Evolutionary conservation across 1,140 invertebrate genomes (phyloP), one percentile per base, ranked within the genome.

Genomic region (Aphelenchoides fujianensis): DNA sequence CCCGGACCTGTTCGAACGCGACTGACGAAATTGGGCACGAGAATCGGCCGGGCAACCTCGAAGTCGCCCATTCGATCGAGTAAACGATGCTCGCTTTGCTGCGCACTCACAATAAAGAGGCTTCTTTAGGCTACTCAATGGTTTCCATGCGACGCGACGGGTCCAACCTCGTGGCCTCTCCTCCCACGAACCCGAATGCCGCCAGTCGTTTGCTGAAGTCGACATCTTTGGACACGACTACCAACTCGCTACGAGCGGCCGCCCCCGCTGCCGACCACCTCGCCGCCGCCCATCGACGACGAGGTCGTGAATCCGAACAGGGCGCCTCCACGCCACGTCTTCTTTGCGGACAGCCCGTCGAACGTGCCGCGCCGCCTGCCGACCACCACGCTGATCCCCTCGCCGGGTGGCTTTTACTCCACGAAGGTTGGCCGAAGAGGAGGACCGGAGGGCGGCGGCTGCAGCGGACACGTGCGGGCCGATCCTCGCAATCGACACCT

Each of bases 1-100:
- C 75, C 27, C 75, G 74, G n/a, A 52, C 70, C 76, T n/a, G 76
- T 77, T 23, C 55, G 62, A 34, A 48, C 34, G 37, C 34, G 72
- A 31, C 27, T 78, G 30, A 32, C n/a, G 12, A 78, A 71, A 63
- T 69, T 74, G 37, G 48, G 74, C 28, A 77, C 53, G 2, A 36
- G 61, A 37, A 54, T 77, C 7, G 63, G 63, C 27, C 64, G 71
- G 9, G 34, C 48, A 12, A 63, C 73, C 7, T 69, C 63, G 12
- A 71, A 31, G 23, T 70, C 69, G 19, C 69, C 69, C 16, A 70
- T 70, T 48, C 19, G 69, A n/a, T 70, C 69, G 30, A 68, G 69
- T 41, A 67, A 28, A 70, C 59, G 35, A 66, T 66, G 63, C 16
- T 66, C 32, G 53, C 36, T 16, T 61, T n/a, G n/a, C n/a, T n/a